These are phyloP conservation scores for Phrynosoma blainvillii DNA, from an alignment of 2,113 vertebrate species.

Conservation along the genomic window DNA sequence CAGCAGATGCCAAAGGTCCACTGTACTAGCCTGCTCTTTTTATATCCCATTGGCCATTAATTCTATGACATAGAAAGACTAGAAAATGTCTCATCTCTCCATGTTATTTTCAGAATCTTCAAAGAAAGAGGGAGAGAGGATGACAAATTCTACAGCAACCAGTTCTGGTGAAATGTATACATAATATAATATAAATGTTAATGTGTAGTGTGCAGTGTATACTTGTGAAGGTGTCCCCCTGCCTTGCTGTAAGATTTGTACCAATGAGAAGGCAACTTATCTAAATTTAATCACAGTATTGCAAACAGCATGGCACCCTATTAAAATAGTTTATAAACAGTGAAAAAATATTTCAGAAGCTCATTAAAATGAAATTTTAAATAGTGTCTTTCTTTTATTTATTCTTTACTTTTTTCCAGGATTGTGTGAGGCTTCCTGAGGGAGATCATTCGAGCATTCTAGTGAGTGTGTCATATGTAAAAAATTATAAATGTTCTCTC, in stretches of 20 bases:
- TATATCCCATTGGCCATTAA: neutral
- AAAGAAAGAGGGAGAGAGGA: neutral
- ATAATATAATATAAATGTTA: constrained; percentile 5
- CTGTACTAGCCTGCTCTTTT: neutral
- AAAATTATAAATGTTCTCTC: constrained; percentile 24
- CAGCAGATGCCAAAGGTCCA: too few relatives aligned
- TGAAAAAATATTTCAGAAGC: constrained; percentile 42
- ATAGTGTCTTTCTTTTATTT: neutral
- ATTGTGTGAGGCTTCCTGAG: constrained; percentile 45
- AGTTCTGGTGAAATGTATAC: neutral
- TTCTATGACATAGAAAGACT: neutral
- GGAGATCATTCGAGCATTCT: constrained; percentile 52
- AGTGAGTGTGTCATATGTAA: constrained; percentile 54
- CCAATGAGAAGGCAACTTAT: constrained; percentile 35
- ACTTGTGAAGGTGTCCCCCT: neutral
- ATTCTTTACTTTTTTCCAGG: constrained; percentile 41
- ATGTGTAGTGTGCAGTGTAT: neutral
- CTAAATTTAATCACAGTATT: constrained; percentile 45
- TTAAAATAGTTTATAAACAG: constrained; percentile 45
- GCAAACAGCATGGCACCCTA: constrained; percentile 37
- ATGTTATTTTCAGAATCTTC: neutral
- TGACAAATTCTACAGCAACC: neutral
- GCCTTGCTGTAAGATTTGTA: constrained; percentile 44
- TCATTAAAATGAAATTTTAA: constrained; percentile 47
- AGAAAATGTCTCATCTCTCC: neutral